Conservation (phyloP, 2,113 vertebrate genomes). For the Clarias gariepinus region DNA sequence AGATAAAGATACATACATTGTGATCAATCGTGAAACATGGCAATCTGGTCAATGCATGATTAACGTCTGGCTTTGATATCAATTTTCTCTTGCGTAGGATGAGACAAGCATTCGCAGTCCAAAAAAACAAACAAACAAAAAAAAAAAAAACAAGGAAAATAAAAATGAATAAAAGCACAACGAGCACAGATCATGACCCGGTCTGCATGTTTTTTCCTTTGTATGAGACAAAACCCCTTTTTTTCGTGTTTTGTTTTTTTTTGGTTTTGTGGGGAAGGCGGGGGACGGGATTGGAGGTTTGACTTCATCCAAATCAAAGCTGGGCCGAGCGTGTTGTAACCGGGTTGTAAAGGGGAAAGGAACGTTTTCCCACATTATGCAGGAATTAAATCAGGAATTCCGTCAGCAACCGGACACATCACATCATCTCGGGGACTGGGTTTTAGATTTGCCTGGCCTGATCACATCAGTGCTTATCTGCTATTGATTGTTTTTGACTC, state of each 20-base stretch:
- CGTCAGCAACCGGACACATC: conserved; percentile 47
- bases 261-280: not conserved
- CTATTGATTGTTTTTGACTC: conserved; percentile 50
- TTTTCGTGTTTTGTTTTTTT: conserved; percentile 36
- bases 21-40: conserved; percentile 77
- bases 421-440: conserved; percentile 42
- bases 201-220: conserved; percentile 68
- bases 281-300: conserved; percentile 10
- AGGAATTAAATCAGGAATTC: conserved; percentile 27
- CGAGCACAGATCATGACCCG: conserved; percentile 78
- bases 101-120: conserved; percentile 79
- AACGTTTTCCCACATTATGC: conserved; percentile 39
- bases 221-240: conserved; percentile 79
- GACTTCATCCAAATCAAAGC: conserved; percentile 53
- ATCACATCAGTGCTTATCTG: conserved; percentile 40
- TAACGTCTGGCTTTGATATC: conserved; percentile 56
- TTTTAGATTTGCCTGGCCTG: conserved; percentile 44
- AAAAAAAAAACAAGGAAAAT: not conserved
- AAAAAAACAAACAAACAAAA: not conserved
- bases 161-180: conserved; percentile 68
- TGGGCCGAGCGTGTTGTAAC: not conserved
- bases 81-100: conserved; percentile 58
- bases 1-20: conserved; percentile 68
- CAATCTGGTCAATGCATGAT: conserved; percentile 74
- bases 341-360: not conserved